A percentile compares a stretch with the other conserved stretches of the same genome.
Evolutionary conservation across 1,140 invertebrate species (phyloP).

Genomic region (Orchesella cincta): DNA sequence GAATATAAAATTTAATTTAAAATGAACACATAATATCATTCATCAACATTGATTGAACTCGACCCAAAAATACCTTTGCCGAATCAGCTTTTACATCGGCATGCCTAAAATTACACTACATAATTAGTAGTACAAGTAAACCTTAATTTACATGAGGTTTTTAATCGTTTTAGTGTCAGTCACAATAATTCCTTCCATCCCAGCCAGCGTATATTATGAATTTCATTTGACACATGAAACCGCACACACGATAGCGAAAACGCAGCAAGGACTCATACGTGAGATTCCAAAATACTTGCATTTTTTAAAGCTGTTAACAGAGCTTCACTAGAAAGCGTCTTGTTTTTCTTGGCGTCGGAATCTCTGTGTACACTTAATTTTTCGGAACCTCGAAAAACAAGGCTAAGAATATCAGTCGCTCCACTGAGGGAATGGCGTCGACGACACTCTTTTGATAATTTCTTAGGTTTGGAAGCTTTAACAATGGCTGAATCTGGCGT

Average conservation of each 20-base stretch:
- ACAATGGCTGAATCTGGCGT: too few species aligned
- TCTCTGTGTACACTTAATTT: slow-evolving; percentile 17
- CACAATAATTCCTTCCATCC: too few species aligned
- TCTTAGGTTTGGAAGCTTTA: slow-evolving; percentile 37
- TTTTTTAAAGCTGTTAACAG: slow-evolving; percentile 19
- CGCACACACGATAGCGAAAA: too few species aligned
- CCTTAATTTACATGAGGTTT: too few species aligned
- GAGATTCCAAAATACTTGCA: slow-evolving; percentile 20
- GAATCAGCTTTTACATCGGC: not conserved
- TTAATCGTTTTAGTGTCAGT: too few species aligned
- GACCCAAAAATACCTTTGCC: not conserved
- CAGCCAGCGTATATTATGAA: too few species aligned
- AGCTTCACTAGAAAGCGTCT: slow-evolving; percentile 18
- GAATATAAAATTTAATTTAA: not conserved
- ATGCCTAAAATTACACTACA: not conserved
- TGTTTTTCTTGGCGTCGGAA: slow-evolving; percentile 4
- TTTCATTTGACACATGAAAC: slow-evolving; percentile 14
- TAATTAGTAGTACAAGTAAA: not conserved
- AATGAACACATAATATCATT: slow-evolving; percentile 1
- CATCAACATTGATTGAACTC: not conserved
- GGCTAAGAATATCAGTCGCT: slow-evolving; percentile 48
- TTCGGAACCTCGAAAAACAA: slow-evolving; percentile 10
- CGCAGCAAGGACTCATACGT: slow-evolving; percentile 11
- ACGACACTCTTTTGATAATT: slow-evolving; percentile 33
- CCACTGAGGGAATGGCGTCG: slow-evolving; percentile 49